Percentiles rank a stretch among this genome's conserved stretches.
Conservation (phyloP, 2,797 vertebrate genomes). For the Dicrostonyx torquatus region DNA sequence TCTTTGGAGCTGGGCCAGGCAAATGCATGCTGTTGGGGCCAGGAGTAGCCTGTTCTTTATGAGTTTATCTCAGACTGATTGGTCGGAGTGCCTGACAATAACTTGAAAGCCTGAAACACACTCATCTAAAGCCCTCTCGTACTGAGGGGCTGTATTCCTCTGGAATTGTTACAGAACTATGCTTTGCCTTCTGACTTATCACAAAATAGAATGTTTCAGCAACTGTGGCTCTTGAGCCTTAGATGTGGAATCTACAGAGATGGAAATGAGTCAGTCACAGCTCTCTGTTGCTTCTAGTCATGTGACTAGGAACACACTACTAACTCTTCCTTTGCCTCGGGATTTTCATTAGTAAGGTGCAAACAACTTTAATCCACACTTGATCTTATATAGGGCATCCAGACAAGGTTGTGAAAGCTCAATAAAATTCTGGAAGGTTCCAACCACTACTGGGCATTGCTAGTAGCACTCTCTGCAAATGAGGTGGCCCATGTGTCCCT, state of each 20-base stretch:
- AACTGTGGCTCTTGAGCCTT: background rate
- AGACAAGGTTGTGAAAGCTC: background rate
- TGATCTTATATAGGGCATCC: background rate
- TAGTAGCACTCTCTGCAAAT: background rate
- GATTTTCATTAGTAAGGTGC: constrained; percentile 21
- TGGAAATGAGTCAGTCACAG: constrained; percentile 7
- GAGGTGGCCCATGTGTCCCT: background rate
- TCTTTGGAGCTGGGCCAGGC: background rate
- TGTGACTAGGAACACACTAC: background rate
- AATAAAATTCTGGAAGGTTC: background rate
- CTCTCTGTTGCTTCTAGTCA: background rate
- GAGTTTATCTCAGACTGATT: background rate
- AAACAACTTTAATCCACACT: background rate
- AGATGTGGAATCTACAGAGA: background rate
- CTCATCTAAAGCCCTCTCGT: background rate
- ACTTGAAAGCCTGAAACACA: background rate
- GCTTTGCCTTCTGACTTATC: background rate
- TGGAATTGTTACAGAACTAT: background rate
- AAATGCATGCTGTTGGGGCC: background rate
- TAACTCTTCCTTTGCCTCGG: background rate
- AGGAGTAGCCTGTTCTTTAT: background rate
- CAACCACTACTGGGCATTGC: background rate
- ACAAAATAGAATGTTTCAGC: background rate
- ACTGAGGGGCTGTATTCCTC: background rate
- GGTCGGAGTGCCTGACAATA: background rate